phyloP scores from a whole-genome alignment of 1,140 invertebrate genomes.

The Drosophila nasuta region DNA sequence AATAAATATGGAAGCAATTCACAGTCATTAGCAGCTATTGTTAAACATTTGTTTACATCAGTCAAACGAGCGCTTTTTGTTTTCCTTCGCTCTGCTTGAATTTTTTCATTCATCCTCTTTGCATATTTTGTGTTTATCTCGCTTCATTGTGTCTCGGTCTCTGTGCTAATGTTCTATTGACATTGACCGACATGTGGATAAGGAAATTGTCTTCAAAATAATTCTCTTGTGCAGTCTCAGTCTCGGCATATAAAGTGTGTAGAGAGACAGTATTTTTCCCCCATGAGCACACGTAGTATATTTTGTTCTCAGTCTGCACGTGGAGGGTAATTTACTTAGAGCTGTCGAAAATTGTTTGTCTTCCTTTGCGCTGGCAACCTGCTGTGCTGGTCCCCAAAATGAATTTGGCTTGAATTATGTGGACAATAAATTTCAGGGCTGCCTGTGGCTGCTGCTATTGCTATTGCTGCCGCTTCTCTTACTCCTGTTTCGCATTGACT shows the following conservation, averaged over 20 bases:
- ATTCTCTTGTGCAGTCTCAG: neutral
- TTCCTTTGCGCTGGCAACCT: slow-evolving; percentile 8
- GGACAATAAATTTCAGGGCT: slow-evolving; percentile 37
- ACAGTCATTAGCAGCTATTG: slow-evolving; percentile 7
- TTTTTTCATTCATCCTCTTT: neutral
- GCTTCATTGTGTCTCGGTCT: slow-evolving; percentile 12
- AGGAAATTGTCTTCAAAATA: slow-evolving; percentile 1
- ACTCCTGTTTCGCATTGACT: neutral
- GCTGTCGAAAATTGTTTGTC: slow-evolving; percentile 31
- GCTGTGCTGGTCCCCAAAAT: slow-evolving; percentile 31
- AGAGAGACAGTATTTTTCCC: neutral
- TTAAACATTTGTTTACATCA: slow-evolving; percentile 13
- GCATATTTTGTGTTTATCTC: neutral
- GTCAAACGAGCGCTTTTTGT: slow-evolving; percentile 10
- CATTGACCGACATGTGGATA: slow-evolving; percentile 21
- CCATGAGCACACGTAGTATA: slow-evolving; percentile 13
- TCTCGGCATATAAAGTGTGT: neutral
- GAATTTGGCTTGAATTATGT: slow-evolving; percentile 49
- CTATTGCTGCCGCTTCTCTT: neutral
- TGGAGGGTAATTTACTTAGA: slow-evolving; percentile 36
- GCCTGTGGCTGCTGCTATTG: slow-evolving; percentile 6
- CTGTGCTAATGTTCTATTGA: slow-evolving; percentile 18
- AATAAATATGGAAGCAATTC: slow-evolving; percentile 16
- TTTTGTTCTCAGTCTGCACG: slow-evolving; percentile 12
- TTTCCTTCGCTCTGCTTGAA: neutral